A percentile compares a stretch with the other conserved stretches of the same genome.
Conservation (phyloP, 2,797 vertebrate species). For the Chaetodon trifasciatus region DNA sequence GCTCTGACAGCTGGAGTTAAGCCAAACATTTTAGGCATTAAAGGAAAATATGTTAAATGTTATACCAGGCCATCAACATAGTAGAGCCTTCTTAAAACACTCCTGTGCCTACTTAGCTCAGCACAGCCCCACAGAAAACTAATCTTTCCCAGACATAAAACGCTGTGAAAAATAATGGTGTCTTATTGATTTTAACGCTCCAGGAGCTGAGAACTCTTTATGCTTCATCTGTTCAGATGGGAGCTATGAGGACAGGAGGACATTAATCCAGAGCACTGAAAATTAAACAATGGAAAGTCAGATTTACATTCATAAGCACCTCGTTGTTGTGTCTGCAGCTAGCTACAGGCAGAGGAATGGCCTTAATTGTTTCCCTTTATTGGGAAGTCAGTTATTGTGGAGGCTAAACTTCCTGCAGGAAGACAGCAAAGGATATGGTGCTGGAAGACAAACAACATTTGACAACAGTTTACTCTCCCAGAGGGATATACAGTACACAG, state of each 20-base stretch:
- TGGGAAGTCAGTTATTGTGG: conserved; percentile 57
- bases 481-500: conserved; percentile 39
- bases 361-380: conserved; percentile 67
- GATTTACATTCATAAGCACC: conserved; percentile 40
- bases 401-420: conserved; percentile 78
- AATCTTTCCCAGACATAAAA: conserved; percentile 69
- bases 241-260: conserved; percentile 49
- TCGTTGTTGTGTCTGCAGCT: conserved; percentile 59
- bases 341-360: conserved; percentile 38
- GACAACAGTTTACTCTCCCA: conserved; percentile 62
- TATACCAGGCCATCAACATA: conserved; percentile 54
- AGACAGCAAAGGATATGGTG: conserved; percentile 68
- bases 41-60: conserved; percentile 62
- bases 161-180: conserved; percentile 60
- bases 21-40: conserved; percentile 49
- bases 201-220: conserved; percentile 39
- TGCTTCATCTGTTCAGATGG: conserved; percentile 54
- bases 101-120: conserved; percentile 53
- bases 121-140: conserved; percentile 52
- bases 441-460: conserved; percentile 71
- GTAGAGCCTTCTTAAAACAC: conserved; percentile 58
- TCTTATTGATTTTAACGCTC: conserved; percentile 70
- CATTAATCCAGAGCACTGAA: conserved; percentile 36
- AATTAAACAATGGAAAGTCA: conserved; percentile 66
- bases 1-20: conserved; percentile 44